These are phyloP conservation scores for Chloroceryle aenea DNA, from an alignment of 2,113 vertebrate genomes.

Conservation along the genomic window DNA sequence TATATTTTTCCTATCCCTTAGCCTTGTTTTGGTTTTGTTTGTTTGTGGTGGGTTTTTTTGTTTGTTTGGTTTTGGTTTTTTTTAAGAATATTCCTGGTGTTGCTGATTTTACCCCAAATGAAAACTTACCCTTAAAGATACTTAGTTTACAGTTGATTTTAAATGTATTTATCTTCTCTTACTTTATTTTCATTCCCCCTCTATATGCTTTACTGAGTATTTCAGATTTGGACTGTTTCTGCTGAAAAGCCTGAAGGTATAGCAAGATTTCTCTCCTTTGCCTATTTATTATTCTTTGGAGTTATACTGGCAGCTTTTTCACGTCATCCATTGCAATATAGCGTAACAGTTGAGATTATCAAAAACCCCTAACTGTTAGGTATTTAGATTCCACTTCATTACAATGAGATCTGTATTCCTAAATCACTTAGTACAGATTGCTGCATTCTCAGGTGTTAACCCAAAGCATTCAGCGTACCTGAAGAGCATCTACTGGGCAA, in stretches of 20 bases:
- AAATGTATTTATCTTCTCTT: background rate
- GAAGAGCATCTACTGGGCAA: background rate
- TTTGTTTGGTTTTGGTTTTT: no score
- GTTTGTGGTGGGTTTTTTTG: no score
- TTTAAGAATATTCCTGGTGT: background rate
- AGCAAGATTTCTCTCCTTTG: background rate
- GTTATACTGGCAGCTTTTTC: background rate
- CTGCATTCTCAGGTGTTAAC: background rate
- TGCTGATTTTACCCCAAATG: background rate
- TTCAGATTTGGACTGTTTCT: background rate
- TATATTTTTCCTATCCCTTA: background rate
- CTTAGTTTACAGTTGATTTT: background rate
- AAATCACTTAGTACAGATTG: background rate
- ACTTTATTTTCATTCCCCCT: background rate
- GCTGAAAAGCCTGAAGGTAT: background rate
- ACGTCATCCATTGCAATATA: background rate
- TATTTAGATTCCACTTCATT: constrained; percentile 4
- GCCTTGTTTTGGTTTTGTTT: background rate
- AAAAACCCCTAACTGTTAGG: background rate
- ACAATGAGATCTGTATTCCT: background rate
- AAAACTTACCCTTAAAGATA: background rate
- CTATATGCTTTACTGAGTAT: background rate
- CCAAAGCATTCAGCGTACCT: background rate
- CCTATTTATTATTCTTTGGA: background rate
- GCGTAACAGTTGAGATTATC: background rate